phyloP scores from a whole-genome alignment of 2,797 vertebrate species.

The Myotis myotis region DNA sequence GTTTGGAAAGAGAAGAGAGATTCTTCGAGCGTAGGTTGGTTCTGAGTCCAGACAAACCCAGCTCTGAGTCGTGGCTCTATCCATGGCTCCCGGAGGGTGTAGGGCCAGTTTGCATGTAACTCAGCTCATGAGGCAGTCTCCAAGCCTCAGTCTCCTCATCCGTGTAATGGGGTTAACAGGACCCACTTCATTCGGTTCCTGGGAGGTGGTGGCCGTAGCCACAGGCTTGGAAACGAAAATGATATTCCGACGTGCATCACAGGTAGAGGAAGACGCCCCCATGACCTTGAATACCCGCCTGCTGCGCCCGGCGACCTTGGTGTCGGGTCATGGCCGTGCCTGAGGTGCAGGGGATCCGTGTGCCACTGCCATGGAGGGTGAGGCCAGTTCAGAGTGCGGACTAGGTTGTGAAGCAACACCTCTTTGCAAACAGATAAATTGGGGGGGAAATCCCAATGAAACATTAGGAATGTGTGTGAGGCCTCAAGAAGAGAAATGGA shows the following conservation, averaged over 20 bases:
- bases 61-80: background rate
- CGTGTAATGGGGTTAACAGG: background rate
- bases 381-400: background rate
- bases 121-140: background rate
- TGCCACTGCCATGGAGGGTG: background rate
- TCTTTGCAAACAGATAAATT: background rate
- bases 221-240: background rate
- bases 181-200: background rate
- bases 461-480: background rate
- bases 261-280: background rate
- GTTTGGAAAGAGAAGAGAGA: background rate
- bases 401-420: background rate
- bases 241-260: background rate
- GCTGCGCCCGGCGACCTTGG: background rate
- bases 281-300: accelerated
- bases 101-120: background rate
- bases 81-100: background rate
- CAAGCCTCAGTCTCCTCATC: background rate
- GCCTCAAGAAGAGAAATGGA: background rate
- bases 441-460: background rate
- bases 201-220: background rate
- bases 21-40: background rate
- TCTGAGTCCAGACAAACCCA: background rate
- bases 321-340: background rate
- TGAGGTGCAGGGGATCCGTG: background rate